These are phyloP conservation scores for Parambassis ranga DNA, from an alignment of 2,797 vertebrate species.

Conservation along the genomic window DNA sequence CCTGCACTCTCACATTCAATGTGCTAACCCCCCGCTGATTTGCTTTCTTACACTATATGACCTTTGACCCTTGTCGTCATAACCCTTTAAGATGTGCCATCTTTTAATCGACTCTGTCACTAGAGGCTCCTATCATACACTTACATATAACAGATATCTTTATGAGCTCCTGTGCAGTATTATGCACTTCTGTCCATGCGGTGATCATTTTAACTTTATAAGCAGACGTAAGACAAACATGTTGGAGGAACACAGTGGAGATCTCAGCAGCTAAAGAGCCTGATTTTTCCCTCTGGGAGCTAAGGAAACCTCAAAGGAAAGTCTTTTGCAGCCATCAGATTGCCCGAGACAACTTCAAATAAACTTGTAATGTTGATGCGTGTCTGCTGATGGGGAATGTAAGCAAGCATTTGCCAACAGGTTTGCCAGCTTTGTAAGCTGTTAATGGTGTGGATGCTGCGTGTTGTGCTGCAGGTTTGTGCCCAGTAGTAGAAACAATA, in stretches of 20 bases:
- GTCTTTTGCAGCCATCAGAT: too few species aligned
- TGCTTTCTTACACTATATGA: conserved; percentile 34
- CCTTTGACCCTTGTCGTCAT: conserved; percentile 49
- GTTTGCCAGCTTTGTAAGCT: not conserved
- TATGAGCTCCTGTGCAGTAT: not conserved
- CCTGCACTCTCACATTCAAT: conserved; percentile 40
- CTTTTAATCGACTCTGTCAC: conserved; percentile 36
- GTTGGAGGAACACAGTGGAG: not conserved
- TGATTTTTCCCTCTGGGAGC: not conserved
- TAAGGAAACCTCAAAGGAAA: not conserved
- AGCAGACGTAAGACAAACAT: not conserved
- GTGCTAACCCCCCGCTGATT: conserved; percentile 6
- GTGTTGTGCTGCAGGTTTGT: not conserved
- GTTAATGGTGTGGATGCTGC: not conserved
- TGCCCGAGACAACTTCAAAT: not conserved
- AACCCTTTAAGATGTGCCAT: conserved; percentile 48
- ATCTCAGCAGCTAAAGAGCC: not conserved
- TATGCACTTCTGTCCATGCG: not conserved
- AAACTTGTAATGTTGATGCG: not conserved
- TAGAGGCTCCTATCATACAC: not conserved
- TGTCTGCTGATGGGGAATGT: not conserved
- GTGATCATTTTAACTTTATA: conserved; percentile 30
- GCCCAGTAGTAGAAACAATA: not conserved
- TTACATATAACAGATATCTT: conserved; percentile 6
- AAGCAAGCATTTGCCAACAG: not conserved